Base-by-base conservation (phyloP, 2,888 invertebrate genomes). In the Strigamia crassipes region DNA sequence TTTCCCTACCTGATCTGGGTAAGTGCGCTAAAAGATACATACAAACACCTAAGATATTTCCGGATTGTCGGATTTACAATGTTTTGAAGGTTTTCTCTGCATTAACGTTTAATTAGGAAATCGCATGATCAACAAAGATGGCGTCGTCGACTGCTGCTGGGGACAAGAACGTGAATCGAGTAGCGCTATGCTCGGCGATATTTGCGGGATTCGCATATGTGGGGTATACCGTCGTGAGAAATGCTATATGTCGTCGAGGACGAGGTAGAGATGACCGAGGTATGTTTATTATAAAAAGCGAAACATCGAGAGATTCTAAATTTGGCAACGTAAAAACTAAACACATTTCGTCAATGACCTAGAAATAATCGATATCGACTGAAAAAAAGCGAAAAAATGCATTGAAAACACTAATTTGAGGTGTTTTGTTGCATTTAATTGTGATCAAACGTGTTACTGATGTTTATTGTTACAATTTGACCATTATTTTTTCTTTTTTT, bases 121-220 rank as follows among this genome's bases (percentile, higher is more conserved):
- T 66, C 31, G 31, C 66, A 66, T 66, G 66, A 66, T 66, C 66
- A 66, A 66, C 66, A 27, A 66, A 66, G 66, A 66, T 66, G 66
- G 66, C 66, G 66, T 66, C 82, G 83, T 82, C 83, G 56, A 81
- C 82, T 38, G 42, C 82, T 27, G 81, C 80, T 77, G 83, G 83
- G 13, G 89, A 89, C 84, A 87, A 87, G 84, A 88, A 88, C 21
- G 87, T 88, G 46, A 89, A 88, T 85, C 89, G 89, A 86, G 88
- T 89, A 10, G 89, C 89, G 4, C 85, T 89, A 73, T 89, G 89
- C 83, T 89, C 89, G 9, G 89, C 89, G 51, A 88, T 89, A 80
- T 89, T 89, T 85, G 89, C 89, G 46, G 89, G 89, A 18, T 89
- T 89, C 84, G 89, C 89, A 1, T 89, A 89, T 85, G 89, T 89